These are phyloP conservation scores for Stomatorhinus ivindoensis DNA, from an alignment of 2,113 vertebrate genomes.

Conservation along the genomic window DNA sequence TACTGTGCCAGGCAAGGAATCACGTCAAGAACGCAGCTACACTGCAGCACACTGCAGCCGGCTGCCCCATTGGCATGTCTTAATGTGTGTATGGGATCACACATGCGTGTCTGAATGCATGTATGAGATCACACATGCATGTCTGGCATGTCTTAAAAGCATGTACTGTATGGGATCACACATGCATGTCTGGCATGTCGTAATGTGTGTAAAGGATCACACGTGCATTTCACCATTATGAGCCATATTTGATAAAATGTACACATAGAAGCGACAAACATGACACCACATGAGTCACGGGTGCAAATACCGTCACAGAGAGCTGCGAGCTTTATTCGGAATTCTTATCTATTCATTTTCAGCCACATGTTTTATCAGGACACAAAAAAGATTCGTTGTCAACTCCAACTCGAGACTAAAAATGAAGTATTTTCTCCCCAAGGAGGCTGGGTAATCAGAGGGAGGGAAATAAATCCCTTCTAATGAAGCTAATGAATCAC, in stretches of 20 bases:
- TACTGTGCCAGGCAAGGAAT: background rate
- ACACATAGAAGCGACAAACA: background rate
- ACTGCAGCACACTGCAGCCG: background rate
- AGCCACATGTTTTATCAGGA: background rate
- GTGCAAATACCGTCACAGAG: background rate
- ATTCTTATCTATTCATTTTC: background rate
- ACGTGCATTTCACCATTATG: no score
- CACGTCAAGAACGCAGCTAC: background rate
- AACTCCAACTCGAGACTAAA: background rate
- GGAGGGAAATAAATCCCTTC: background rate
- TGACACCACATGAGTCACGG: background rate
- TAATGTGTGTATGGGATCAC: background rate
- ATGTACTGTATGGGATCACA: background rate
- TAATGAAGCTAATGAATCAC: slow-evolving; percentile 6
- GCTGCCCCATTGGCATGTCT: background rate
- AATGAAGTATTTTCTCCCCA: background rate
- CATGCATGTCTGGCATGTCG: background rate
- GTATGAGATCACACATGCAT: background rate
- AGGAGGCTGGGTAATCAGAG: background rate
- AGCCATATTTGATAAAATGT: no score
- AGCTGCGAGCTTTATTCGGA: background rate
- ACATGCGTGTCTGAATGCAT: background rate
- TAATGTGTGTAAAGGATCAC: background rate
- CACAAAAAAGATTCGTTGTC: background rate
- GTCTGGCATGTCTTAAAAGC: no score